Conservation (phyloP, 2,797 vertebrate genomes). For the Nothura maculosa region DNA sequence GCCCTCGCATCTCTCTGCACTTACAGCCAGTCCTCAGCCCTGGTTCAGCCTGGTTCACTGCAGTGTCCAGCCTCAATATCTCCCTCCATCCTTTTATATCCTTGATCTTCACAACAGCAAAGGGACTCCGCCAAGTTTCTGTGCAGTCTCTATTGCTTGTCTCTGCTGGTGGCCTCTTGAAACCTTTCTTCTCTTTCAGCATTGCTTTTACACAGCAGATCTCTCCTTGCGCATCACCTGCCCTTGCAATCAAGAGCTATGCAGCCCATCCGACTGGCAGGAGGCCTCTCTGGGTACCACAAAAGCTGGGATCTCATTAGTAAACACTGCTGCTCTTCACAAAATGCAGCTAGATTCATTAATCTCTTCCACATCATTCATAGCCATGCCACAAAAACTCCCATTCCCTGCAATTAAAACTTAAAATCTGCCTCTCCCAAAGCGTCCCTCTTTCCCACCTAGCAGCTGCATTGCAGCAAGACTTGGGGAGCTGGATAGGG, state of each 20-base stretch:
- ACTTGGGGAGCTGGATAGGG: neutral
- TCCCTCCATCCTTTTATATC: neutral
- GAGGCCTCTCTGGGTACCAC: neutral
- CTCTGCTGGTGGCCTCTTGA: neutral
- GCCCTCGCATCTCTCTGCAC: neutral
- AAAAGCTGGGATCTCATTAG: constrained; percentile 1
- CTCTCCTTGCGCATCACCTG: constrained; percentile 33
- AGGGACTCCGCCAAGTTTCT: neutral
- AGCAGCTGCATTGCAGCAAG: neutral
- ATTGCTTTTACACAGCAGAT: neutral
- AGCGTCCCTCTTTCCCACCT: neutral
- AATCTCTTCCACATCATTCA: constrained; percentile 2
- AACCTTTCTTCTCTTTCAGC: neutral
- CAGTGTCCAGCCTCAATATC: neutral
- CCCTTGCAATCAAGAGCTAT: constrained; percentile 19
- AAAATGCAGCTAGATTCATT: neutral
- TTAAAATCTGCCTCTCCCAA: neutral
- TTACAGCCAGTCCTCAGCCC: neutral
- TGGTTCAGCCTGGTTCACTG: neutral
- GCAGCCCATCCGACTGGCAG: neutral
- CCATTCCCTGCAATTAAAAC: neutral
- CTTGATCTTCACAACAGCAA: neutral
- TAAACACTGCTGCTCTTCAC: constrained; percentile 20
- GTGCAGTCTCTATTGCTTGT: neutral
- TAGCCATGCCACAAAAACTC: constrained; percentile 3